Conservation (phyloP, 2,113 vertebrate genomes). For the Dicentrarchus labrax region DNA sequence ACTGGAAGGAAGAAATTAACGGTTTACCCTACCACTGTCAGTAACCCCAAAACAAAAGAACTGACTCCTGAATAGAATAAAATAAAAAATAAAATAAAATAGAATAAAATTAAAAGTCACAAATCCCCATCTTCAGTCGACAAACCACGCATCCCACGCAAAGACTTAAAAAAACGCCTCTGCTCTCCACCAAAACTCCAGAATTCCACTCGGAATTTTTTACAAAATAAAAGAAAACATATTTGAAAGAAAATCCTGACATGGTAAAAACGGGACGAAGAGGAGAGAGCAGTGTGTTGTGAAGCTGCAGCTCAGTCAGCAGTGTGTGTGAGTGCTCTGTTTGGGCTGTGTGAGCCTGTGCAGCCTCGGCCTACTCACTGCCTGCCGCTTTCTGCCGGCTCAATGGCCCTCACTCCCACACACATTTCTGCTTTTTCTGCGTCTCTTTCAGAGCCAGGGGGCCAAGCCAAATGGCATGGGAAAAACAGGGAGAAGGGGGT, state of each 20-base stretch:
- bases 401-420: constrained; percentile 87
- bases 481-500: background rate
- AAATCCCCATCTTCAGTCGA: background rate
- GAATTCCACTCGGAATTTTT: background rate
- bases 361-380: constrained; percentile 59
- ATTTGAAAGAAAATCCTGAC: background rate
- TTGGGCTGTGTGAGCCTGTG: background rate
- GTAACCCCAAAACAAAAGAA: background rate
- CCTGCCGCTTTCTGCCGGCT: constrained; percentile 69
- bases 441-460: constrained; percentile 23
- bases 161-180: background rate
- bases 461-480: constrained; percentile 36
- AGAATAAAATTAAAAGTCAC: background rate
- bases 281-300: background rate
- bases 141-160: background rate
- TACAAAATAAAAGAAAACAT: background rate
- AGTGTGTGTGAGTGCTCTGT: constrained; percentile 31
- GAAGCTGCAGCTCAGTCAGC: constrained; percentile 26
- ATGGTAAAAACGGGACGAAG: background rate
- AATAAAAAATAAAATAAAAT: background rate
- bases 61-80: background rate
- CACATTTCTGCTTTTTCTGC: constrained; percentile 77
- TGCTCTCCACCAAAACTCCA: background rate
- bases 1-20: background rate
- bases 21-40: background rate